Percentiles rank a stretch among this genome's conserved stretches.
phyloP scores from a whole-genome alignment of 2,113 vertebrate genomes.

The Scortum barcoo region DNA sequence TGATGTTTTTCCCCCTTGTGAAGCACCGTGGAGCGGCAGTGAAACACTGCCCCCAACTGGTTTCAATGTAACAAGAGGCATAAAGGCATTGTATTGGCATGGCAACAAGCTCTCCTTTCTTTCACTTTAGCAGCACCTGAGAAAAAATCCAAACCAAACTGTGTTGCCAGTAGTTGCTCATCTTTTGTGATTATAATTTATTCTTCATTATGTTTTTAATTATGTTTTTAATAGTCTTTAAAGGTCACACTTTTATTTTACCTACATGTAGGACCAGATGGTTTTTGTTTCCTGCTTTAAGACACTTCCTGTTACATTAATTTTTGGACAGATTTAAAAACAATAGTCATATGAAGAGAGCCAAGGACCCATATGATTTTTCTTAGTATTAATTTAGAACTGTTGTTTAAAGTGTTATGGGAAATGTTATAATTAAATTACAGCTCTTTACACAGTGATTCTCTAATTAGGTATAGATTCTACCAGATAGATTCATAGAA shows the following conservation, averaged over 20 bases:
- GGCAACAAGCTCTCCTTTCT: constrained; percentile 22
- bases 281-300: constrained; percentile 3
- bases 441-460: not conserved
- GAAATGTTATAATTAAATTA: not conserved
- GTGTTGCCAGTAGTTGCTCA: constrained; percentile 13
- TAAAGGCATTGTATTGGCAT: constrained; percentile 20
- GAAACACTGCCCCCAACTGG: constrained; percentile 80
- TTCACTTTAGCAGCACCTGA: constrained; percentile 18
- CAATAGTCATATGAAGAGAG: not conserved
- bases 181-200: constrained; percentile 32
- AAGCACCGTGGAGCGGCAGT: constrained; percentile 5
- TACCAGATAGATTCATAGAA: not conserved
- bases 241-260: constrained; percentile 16
- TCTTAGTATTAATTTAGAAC: not conserved
- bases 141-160: constrained; percentile 31
- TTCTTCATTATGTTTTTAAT: constrained; percentile 23
- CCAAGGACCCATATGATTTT: not conserved
- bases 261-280: constrained; percentile 22
- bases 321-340: not conserved
- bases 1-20: constrained; percentile 2
- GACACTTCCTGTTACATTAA: not conserved
- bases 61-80: not conserved
- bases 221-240: constrained; percentile 18
- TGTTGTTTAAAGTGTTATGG: not conserved
- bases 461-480: not conserved